phyloP scores from a whole-genome alignment of 2,797 vertebrate genomes.

The Galaxias olidus region DNA sequence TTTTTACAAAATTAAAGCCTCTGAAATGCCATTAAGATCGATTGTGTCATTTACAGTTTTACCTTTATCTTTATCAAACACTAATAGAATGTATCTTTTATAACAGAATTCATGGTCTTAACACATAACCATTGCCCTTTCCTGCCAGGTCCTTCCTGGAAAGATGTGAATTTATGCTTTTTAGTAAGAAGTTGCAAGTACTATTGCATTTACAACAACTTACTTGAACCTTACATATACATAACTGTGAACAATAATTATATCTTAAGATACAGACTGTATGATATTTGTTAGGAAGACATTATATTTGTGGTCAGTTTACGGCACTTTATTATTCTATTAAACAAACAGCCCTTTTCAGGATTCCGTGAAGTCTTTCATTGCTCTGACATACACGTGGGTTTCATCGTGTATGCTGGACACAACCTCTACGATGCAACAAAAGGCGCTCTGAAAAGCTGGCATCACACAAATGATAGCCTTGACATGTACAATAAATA shows the following conservation, averaged over 20 bases:
- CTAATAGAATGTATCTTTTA: neutral
- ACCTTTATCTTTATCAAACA: neutral
- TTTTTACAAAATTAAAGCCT: conserved; percentile 18
- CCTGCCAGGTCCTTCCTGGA: no score
- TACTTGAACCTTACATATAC: conserved; percentile 42
- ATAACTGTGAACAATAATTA: conserved; percentile 47
- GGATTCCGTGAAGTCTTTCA: conserved; percentile 49
- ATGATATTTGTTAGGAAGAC: conserved; percentile 56
- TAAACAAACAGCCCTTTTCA: conserved; percentile 39
- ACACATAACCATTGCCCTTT: no score
- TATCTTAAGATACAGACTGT: conserved; percentile 30
- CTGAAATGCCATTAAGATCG: neutral
- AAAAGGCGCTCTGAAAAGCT: conserved; percentile 62
- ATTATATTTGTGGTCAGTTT: conserved; percentile 55
- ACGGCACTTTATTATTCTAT: conserved; percentile 57
- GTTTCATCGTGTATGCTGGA: conserved; percentile 52
- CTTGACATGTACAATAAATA: conserved; percentile 77
- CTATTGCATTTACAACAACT: conserved; percentile 40
- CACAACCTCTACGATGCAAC: conserved; percentile 50
- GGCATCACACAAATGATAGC: conserved; percentile 67
- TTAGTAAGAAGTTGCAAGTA: no score
- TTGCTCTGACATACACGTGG: conserved; percentile 55
- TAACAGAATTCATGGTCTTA: no score
- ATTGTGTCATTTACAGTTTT: neutral
- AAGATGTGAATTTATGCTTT: no score